These are phyloP conservation scores for Plodia interpunctella DNA, from an alignment of 1,140 invertebrate genomes.

Conservation along the genomic window DNA sequence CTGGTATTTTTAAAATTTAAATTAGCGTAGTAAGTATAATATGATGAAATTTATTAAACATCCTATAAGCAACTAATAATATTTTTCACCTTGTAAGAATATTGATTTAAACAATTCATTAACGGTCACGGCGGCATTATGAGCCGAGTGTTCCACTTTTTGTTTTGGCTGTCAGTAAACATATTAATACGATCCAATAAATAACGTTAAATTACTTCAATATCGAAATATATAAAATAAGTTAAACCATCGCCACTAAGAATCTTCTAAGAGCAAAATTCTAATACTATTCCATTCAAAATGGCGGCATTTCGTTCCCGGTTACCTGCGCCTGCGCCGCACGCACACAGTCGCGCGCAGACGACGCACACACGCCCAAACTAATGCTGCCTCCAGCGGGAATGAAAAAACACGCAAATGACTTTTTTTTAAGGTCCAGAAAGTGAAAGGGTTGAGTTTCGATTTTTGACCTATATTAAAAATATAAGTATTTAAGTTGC, in stretches of 20 bases:
- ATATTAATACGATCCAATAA: too few species aligned
- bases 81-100: too few species aligned
- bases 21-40: too few species aligned
- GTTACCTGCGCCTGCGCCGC: conserved; percentile 60
- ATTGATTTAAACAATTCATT: too few species aligned
- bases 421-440: conserved; percentile 22
- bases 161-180: too few species aligned
- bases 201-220: too few species aligned
- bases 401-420: conserved; percentile 42
- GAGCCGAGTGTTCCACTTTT: too few species aligned
- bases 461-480: background rate
- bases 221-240: conserved; percentile 3
- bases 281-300: conserved; percentile 54
- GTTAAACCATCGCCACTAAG: conserved; percentile 32
- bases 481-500: background rate
- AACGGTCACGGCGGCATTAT: too few species aligned
- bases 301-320: conserved; percentile 54
- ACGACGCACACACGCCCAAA: conserved; percentile 54
- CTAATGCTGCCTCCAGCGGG: conserved; percentile 44
- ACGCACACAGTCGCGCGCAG: conserved; percentile 24
- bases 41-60: too few species aligned
- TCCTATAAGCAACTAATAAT: too few species aligned
- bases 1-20: too few species aligned
- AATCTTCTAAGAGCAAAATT: conserved; percentile 58
- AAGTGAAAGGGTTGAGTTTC: conserved; percentile 21